Evolutionary conservation across 2,797 vertebrate genomes (phyloP).

Genomic region (Megaceryle alcyon): DNA sequence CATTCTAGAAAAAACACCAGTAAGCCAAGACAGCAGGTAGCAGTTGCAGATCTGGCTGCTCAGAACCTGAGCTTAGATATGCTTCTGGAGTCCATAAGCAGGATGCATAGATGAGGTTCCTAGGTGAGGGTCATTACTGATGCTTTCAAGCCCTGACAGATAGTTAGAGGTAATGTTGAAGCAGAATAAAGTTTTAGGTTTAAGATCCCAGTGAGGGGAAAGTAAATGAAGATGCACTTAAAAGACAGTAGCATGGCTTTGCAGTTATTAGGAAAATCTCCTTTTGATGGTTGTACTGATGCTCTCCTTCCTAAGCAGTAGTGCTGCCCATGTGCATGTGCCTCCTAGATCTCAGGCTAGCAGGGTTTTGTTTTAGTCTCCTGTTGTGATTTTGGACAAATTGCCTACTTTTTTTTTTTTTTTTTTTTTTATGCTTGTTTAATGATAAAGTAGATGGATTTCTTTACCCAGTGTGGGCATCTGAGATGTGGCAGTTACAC

Average conservation of each 20-base stretch:
- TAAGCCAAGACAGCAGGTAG: not conserved
- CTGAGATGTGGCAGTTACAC: not conserved
- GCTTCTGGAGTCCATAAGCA: not conserved
- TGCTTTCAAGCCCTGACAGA: not conserved
- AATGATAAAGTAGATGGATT: not conserved
- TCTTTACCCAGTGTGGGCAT: not conserved
- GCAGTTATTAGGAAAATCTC: not conserved
- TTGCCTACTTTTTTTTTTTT: not conserved
- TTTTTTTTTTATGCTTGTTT: not conserved
- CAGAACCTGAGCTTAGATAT: not conserved
- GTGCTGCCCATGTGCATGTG: not conserved
- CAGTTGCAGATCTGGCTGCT: not conserved
- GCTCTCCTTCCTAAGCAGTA: not conserved
- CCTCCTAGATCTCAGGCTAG: not conserved
- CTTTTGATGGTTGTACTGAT: not conserved
- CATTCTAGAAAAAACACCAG: not conserved
- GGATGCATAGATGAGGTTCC: rapidly evolving
- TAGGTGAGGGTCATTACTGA: not conserved
- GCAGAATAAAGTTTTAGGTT: not conserved
- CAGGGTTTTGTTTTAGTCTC: not conserved
- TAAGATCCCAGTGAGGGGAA: not conserved
- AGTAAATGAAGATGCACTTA: not conserved
- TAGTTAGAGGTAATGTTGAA: not conserved
- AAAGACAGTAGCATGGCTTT: not conserved
- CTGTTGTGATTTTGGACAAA: not conserved